Evolutionary conservation across 2,797 vertebrate species (phyloP).

Genomic region (Natrix natrix): DNA sequence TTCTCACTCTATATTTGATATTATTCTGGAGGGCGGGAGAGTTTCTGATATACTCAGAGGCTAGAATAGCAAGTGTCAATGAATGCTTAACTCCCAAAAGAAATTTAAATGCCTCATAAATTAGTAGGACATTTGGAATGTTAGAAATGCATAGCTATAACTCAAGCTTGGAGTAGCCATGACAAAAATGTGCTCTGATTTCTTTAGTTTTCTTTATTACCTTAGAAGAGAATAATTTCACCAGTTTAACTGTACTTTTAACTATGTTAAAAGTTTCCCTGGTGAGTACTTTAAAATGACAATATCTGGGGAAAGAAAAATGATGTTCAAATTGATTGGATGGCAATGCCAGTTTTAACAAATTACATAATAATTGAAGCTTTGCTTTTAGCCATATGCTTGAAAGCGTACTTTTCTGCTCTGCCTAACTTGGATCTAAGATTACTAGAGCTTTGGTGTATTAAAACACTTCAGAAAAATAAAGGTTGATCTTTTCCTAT

Average conservation of each 20-base stretch:
- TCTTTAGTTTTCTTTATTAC: neutral
- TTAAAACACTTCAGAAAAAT: neutral
- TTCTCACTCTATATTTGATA: neutral
- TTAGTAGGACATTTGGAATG: neutral
- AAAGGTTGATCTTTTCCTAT: neutral
- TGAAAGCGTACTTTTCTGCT: neutral
- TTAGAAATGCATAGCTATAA: conserved; percentile 2
- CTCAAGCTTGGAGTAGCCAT: neutral
- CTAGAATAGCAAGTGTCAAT: neutral
- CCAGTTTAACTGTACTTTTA: neutral
- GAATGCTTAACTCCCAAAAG: neutral
- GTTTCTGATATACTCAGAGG: neutral
- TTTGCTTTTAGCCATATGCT: neutral
- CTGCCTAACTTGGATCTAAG: neutral
- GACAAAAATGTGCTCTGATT: neutral
- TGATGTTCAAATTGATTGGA: neutral
- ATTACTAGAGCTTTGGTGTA: neutral
- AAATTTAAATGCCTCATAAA: neutral
- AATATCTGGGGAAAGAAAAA: neutral
- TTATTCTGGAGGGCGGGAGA: neutral
- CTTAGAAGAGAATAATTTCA: neutral
- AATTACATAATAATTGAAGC: neutral
- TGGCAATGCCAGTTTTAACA: neutral
- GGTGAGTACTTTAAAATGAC: neutral
- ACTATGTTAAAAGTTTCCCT: neutral